Evolutionary conservation across 2,888 invertebrate species (phyloP), one percentile per base, ranked within the genome.

Genomic region (Hemithea aestivaria): DNA sequence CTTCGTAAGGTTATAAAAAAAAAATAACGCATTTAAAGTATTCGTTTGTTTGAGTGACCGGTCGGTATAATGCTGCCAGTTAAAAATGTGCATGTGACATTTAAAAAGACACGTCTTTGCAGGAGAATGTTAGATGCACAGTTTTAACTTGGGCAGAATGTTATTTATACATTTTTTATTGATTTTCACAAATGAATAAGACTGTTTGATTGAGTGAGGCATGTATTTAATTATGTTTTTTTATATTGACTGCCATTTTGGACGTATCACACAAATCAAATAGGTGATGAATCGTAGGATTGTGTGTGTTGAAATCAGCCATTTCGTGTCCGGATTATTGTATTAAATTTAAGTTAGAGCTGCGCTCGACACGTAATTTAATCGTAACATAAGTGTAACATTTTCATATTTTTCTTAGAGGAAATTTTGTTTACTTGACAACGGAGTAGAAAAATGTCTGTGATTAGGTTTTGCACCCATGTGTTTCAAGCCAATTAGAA

Each of bases 151-250:
- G n/a, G n/a, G n/a, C n/a, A n/a, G n/a, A 4, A 16, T 32, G 39
- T 41, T 40, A 33, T 51, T 35, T 33, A 33, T 49, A 44, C 27
- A 40, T 47, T 48, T 42, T 50, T 20, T 46, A 32, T 49, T 40
- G 32, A 32, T 56, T 52, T 52, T 59, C 51, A 56, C 36, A 53
- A 66, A 75, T 67, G 58, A 56, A 80, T 75, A 81, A 82, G 82
- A 83, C 82, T 83, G 82, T 73, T 72, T 64, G 73, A 68, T 69
- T 70, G 78, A 67, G 70, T 75, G 74, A 71, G 67, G 62, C 62
- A 58, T 66, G 70, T 73, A 70, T 71, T 75, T 63, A 54, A 58
- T 62, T 64, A 61, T 68, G n/a, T n/a, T 74, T 73, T 68, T 66
- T 67, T 65, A 58, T 56, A 64, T 73, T 70, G 75, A 75, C 78